Conservation (phyloP, 2,797 vertebrate genomes). For the Gymnothorax javanicus region DNA sequence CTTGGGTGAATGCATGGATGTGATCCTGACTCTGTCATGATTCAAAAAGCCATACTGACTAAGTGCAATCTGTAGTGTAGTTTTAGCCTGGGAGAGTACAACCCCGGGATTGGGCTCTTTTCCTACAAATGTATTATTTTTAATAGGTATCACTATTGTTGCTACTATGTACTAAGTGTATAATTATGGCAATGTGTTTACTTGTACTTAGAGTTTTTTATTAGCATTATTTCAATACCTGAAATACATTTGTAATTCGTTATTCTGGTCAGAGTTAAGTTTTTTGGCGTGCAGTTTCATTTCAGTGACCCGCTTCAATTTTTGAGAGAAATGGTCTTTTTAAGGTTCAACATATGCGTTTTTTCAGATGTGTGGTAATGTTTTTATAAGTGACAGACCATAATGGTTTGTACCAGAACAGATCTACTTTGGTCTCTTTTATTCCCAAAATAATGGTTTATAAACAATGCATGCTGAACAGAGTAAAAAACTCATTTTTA, state of each 20-base stretch:
- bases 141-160: constrained; percentile 13
- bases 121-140: constrained; percentile 19
- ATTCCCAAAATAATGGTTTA: constrained; percentile 33
- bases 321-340: background rate
- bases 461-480: constrained; percentile 32
- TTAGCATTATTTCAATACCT: background rate
- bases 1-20: background rate
- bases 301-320: background rate
- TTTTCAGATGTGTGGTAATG: background rate
- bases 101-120: constrained; percentile 11
- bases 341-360: background rate
- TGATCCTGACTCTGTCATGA: background rate
- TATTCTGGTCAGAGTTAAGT: background rate
- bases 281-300: background rate
- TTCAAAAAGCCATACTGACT: constrained; percentile 35
- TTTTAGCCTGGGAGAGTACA: constrained; percentile 22
- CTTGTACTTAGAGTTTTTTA: constrained; percentile 11
- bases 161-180: constrained; percentile 18
- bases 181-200: constrained; percentile 17
- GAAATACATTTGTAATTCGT: background rate
- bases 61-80: constrained; percentile 35
- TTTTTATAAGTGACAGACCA: constrained; percentile 23
- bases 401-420: background rate
- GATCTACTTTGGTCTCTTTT: constrained; percentile 29
- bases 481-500: constrained; percentile 47